Evolutionary conservation across 2,113 vertebrate genomes (phyloP).

Genomic region (Oreochromis spilurus): DNA sequence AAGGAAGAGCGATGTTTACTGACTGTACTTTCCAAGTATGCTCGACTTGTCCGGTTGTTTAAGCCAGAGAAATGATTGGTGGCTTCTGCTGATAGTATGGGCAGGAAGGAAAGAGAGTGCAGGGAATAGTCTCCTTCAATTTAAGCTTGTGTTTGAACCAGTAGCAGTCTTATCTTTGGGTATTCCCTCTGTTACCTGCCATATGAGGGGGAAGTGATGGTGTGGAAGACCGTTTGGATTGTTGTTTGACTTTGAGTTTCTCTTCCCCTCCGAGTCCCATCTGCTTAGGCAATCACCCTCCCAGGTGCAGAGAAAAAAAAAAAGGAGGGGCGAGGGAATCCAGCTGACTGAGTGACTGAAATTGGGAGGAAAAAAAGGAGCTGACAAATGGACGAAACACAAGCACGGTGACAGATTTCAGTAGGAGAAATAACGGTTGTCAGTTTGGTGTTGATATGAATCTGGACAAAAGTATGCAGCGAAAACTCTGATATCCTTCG

Average conservation of each 20-base stretch:
- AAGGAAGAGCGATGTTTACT: constrained; percentile 62
- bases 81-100: constrained; percentile 35
- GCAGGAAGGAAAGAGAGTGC: neutral
- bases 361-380: constrained; percentile 2
- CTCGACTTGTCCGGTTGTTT: constrained; percentile 31
- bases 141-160: neutral
- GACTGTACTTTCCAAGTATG: constrained; percentile 55
- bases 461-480: neutral
- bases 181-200: constrained; percentile 45
- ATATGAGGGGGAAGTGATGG: constrained; percentile 40
- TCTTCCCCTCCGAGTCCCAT: constrained; percentile 60
- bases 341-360: constrained; percentile 43
- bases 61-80: constrained; percentile 39
- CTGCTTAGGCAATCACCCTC: constrained; percentile 66
- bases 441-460: neutral
- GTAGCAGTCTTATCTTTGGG: constrained; percentile 34
- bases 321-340: constrained; percentile 1
- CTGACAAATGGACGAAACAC: constrained; percentile 4
- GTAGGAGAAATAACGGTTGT: neutral
- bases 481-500: neutral
- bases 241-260: constrained; percentile 54
- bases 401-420: constrained; percentile 7
- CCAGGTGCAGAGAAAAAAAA: constrained; percentile 59
- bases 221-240: constrained; percentile 45
- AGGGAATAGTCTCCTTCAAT: neutral